Percentiles rank a stretch among this genome's conserved stretches.
phyloP scores from a whole-genome alignment of 2,113 vertebrate genomes.

The Psephotus haematonotus region DNA sequence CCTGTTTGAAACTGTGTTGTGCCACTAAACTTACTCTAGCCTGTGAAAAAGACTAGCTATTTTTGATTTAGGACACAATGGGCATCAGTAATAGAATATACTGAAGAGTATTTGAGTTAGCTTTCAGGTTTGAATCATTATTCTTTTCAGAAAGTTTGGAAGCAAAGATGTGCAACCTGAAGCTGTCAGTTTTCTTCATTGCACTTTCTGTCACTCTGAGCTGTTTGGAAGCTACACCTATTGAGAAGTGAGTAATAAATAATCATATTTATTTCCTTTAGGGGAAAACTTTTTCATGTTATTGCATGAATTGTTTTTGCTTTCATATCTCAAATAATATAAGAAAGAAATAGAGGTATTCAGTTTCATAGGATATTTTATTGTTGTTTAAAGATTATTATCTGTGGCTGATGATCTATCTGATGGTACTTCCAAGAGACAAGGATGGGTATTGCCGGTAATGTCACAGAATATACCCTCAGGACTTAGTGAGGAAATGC shows the following conservation, averaged over 20 bases:
- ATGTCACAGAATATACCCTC: conserved; percentile 71
- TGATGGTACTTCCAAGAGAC: conserved; percentile 57
- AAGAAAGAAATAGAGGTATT: background rate
- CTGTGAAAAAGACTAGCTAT: background rate
- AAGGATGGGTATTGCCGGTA: conserved; percentile 69
- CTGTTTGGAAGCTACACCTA: conserved; percentile 76
- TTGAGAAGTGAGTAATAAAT: conserved; percentile 79
- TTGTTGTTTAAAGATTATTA: conserved; percentile 33
- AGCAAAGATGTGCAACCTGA: conserved; percentile 79
- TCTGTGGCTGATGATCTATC: conserved; percentile 57
- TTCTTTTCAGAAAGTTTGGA: conserved; percentile 58
- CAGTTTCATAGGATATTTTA: background rate
- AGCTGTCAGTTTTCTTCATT: conserved; percentile 75
- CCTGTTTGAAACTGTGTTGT: background rate
- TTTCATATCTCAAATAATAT: background rate
- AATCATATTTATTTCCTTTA: background rate
- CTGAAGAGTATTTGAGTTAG: background rate
- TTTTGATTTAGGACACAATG: background rate
- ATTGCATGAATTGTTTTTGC: background rate
- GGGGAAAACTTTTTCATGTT: background rate
- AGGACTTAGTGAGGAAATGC: conserved; percentile 54
- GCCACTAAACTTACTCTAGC: background rate
- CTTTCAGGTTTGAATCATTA: conserved; percentile 9
- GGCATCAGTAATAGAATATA: background rate
- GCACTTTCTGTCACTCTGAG: conserved; percentile 77